A percentile compares a stretch with the other conserved stretches of the same genome.
phyloP scores from a whole-genome alignment of 2,113 vertebrate genomes.

The Muntiacus muntjak region DNA sequence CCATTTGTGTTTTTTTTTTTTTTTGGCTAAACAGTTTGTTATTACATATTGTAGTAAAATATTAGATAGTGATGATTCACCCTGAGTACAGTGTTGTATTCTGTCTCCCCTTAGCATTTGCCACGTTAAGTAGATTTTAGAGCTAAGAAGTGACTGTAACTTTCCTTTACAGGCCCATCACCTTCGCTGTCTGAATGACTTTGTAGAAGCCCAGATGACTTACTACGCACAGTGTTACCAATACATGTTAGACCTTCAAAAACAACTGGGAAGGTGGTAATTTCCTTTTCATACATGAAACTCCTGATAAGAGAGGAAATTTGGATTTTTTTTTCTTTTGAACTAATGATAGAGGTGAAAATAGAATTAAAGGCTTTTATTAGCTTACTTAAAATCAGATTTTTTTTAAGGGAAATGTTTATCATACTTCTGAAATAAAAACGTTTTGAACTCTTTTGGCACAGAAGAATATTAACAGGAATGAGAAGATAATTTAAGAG shows the following conservation, averaged over 20 bases:
- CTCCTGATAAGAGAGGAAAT: background rate
- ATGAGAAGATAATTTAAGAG: background rate
- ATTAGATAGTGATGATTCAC: background rate
- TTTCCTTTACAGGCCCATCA: constrained; percentile 90
- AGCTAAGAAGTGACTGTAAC: constrained; percentile 4
- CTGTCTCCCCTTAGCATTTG: background rate
- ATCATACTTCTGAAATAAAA: background rate
- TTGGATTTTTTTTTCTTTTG: background rate
- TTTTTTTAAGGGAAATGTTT: background rate
- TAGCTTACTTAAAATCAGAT: background rate
- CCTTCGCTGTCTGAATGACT: constrained; percentile 96
- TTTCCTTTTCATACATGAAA: constrained; percentile 27
- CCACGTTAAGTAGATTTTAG: background rate
- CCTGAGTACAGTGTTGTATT: background rate
- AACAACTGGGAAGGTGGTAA: constrained; percentile 95
- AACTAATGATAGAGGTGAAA: background rate
- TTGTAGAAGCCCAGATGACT: constrained; percentile 97
- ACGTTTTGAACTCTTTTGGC: constrained; percentile 31
- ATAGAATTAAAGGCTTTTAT: background rate
- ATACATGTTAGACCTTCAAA: constrained; percentile 98
- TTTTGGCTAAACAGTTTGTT: background rate
- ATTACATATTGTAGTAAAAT: background rate
- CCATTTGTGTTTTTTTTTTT: background rate
- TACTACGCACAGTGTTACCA: constrained; percentile 99
- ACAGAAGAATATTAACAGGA: constrained; percentile 17